phyloP scores from a whole-genome alignment of 2,113 vertebrate genomes.

The Siniperca chuatsi region DNA sequence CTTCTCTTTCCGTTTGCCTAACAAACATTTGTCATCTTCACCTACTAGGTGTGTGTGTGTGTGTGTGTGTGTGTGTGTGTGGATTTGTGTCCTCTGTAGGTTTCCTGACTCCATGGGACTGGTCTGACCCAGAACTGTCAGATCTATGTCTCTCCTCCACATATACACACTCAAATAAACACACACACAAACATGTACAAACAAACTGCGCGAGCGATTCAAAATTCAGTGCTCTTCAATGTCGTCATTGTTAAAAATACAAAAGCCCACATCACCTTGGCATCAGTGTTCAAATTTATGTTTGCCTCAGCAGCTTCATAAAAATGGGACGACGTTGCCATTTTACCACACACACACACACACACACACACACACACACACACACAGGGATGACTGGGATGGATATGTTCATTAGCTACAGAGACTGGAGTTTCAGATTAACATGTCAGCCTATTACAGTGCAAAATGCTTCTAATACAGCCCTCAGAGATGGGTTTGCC shows the following conservation, averaged over 20 bases:
- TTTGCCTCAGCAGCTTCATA: constrained; percentile 33
- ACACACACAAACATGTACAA: constrained; percentile 28
- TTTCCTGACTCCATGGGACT: constrained; percentile 68
- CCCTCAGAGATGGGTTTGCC: constrained; percentile 71
- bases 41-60: constrained; percentile 37
- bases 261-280: constrained; percentile 42
- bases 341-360: constrained; percentile 35
- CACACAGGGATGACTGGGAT: constrained; percentile 37
- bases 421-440: constrained; percentile 80
- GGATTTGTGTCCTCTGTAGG: constrained; percentile 52
- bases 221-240: constrained; percentile 40
- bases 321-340: constrained; percentile 31
- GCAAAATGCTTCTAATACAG: constrained; percentile 76
- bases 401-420: constrained; percentile 81
- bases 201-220: constrained; percentile 26
- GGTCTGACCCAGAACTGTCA: constrained; percentile 83
- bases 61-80: constrained; percentile 24
- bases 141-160: constrained; percentile 52
- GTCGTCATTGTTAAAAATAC: constrained; percentile 41
- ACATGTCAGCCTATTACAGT: constrained; percentile 79
- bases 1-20: constrained; percentile 22
- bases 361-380: background rate
- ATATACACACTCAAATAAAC: constrained; percentile 23
- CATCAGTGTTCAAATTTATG: constrained; percentile 26
- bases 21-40: constrained; percentile 71